These are phyloP conservation scores for Reinhardtius hippoglossoides DNA, from an alignment of 2,113 vertebrate species.

Conservation along the genomic window DNA sequence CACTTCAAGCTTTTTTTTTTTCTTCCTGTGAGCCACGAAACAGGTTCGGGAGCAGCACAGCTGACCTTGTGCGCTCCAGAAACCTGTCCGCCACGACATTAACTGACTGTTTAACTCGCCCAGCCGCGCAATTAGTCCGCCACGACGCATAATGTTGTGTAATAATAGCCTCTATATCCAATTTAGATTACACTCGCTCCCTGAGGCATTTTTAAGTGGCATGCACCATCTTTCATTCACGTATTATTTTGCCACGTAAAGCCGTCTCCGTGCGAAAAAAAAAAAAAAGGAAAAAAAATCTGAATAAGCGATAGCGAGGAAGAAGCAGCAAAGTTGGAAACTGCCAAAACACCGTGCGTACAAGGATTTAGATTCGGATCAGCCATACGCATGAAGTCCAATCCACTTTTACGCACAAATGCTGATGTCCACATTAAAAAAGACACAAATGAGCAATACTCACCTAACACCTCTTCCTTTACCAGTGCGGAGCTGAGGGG, in stretches of 20 bases:
- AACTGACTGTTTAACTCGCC: conserved; percentile 78
- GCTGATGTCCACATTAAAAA: conserved; percentile 5
- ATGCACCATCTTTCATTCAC: conserved; percentile 73
- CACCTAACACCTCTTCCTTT: conserved; percentile 67
- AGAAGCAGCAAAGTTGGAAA: conserved; percentile 24
- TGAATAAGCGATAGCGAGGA: conserved; percentile 7
- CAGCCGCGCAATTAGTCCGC: conserved; percentile 80
- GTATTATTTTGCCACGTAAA: conserved; percentile 54
- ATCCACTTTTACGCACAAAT: conserved; percentile 16
- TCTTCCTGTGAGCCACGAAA: conserved; percentile 48
- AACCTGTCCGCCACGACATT: conserved; percentile 76
- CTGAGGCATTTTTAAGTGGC: conserved; percentile 72
- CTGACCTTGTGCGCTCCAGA: conserved; percentile 77
- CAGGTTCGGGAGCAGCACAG: conserved; percentile 57
- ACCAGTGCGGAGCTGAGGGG: conserved; percentile 52
- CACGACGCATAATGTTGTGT: conserved; percentile 80
- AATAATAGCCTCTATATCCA: conserved; percentile 83
- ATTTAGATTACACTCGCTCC: conserved; percentile 81
- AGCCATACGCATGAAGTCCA: not conserved
- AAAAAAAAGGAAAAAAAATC: not conserved
- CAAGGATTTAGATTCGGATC: conserved; percentile 3
- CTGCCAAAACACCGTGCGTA: conserved; percentile 1
- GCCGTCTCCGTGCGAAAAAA: conserved; percentile 59
- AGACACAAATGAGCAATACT: conserved; percentile 54
- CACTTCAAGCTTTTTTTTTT: conserved; percentile 70